A percentile compares a stretch with the other conserved stretches of the same genome.
These are phyloP conservation scores for Haliaeetus leucogaster DNA, from an alignment of 2,113 vertebrate species.

Conservation along the genomic window DNA sequence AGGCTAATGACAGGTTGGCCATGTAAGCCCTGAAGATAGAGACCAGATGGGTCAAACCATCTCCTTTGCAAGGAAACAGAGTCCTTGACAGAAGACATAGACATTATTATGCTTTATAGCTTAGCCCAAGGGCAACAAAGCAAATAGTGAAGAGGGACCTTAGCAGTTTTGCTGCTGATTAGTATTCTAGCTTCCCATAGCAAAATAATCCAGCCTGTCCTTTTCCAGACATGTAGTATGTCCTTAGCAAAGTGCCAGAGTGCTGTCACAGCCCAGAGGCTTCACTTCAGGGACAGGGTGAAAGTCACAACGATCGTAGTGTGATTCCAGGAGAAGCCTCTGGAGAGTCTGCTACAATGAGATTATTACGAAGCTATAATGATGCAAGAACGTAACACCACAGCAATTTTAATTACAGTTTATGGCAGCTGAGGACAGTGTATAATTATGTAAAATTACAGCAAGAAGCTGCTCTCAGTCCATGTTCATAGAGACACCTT, in stretches of 20 bases:
- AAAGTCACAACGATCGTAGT: not conserved
- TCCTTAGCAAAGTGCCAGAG: not conserved
- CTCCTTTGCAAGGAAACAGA: not conserved
- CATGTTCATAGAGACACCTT: not conserved
- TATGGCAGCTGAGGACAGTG: not conserved
- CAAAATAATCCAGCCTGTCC: not conserved
- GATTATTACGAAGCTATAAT: not conserved
- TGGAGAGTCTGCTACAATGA: not conserved
- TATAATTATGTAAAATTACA: not conserved
- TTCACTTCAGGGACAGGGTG: not conserved
- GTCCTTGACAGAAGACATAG: not conserved
- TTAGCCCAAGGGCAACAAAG: not conserved
- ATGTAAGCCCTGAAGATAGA: not conserved
- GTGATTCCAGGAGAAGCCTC: not conserved
- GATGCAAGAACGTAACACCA: not conserved
- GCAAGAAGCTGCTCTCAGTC: not conserved
- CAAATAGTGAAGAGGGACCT: not conserved
- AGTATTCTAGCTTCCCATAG: not conserved
- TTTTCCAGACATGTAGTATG: rapidly evolving
- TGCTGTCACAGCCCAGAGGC: not conserved
- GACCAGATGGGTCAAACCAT: not conserved
- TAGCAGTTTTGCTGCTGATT: not conserved
- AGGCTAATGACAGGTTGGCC: not conserved
- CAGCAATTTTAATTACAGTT: constrained; percentile 9
- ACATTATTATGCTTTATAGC: not conserved